phyloP scores from a whole-genome alignment of 2,888 invertebrate genomes.

The Odontocolon sp. region DNA sequence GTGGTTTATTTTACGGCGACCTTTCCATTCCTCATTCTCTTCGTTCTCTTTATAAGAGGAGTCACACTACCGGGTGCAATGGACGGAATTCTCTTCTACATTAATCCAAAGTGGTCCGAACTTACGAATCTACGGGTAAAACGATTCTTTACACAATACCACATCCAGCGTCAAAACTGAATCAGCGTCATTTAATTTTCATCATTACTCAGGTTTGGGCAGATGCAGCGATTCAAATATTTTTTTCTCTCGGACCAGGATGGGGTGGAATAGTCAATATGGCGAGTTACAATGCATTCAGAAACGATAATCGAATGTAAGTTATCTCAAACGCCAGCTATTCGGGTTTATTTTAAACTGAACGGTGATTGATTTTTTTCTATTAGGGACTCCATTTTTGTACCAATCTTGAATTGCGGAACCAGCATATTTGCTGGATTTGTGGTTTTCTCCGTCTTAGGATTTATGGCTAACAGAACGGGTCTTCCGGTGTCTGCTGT shows the following conservation, averaged over 20 bases:
- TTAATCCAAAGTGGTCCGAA: conserved; percentile 90
- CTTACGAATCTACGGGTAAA: conserved; percentile 87
- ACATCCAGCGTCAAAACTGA: neutral
- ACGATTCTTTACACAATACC: neutral
- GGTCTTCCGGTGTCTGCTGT: conserved; percentile 89
- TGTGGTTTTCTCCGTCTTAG: conserved; percentile 90
- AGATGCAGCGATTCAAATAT: conserved; percentile 96
- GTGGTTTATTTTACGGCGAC: conserved; percentile 93
- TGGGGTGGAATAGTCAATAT: conserved; percentile 93
- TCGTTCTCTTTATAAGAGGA: conserved; percentile 88
- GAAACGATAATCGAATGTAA: conserved; percentile 87
- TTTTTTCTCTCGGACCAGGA: conserved; percentile 94
- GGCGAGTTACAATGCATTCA: conserved; percentile 91
- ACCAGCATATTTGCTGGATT: conserved; percentile 91
- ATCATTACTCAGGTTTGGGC: conserved; percentile 89
- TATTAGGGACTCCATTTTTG: conserved; percentile 86
- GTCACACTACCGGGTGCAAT: conserved; percentile 91
- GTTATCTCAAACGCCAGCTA: conserved; percentile 57
- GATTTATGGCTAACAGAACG: conserved; percentile 87
- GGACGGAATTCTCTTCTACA: conserved; percentile 89
- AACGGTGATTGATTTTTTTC: too few species aligned
- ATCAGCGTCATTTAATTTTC: neutral
- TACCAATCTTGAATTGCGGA: conserved; percentile 87
- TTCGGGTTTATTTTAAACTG: too few species aligned
- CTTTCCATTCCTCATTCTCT: conserved; percentile 90